Evolutionary conservation across 2,797 vertebrate species (phyloP), one percentile per base, ranked within the genome.

Genomic region (Antrozous pallidus): DNA sequence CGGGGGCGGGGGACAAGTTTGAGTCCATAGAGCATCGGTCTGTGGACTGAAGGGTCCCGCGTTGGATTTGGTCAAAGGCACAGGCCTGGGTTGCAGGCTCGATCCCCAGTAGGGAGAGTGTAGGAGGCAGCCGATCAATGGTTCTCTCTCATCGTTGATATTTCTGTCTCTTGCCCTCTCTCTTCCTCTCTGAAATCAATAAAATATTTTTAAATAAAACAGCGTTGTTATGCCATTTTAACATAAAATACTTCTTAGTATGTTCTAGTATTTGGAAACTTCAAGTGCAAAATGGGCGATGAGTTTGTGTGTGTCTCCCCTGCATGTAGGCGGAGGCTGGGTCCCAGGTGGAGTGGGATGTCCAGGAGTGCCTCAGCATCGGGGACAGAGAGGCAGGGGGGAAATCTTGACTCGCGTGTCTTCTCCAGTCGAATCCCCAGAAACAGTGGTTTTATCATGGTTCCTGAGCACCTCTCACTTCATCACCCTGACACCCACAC

Each of bases 381-480:
- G 31, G 78, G 12, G 49, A 33, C 45, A 8, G 24, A 42, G 22
- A 2, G 49, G 6, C 58, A 49, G 71, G 42, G 26, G 38, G 70
- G 0, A 47, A 40, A 71, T n/a, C 36, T 33, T 78, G 38, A 49
- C 18, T 33, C 26, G 12, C 0, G 0, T 26, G 67, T 51, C 31
- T 47, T 63, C 75, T 73, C 22, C 14, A 2, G 13, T 42, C 47
- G 8, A 33, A 17, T 22, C 5, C n/a, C 38, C 42, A 61, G 61
- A 49, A 38, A 40, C 49, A 56, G 45, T 28, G 33, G 54, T 56
- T 56, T 88, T 58, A 24, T 75, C 74, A 58, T 47, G 40, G 65
- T 69, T 96, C 75, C 89, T 33, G 51, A n/a, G 82, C 63, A 49
- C 17, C 78, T 80, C 75, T 94, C 33, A 1, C 38, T 87, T 87